Percentiles rank a stretch among this genome's conserved stretches.
Conservation (phyloP, 2,888 invertebrate genomes). For the Chirona hameri region DNA sequence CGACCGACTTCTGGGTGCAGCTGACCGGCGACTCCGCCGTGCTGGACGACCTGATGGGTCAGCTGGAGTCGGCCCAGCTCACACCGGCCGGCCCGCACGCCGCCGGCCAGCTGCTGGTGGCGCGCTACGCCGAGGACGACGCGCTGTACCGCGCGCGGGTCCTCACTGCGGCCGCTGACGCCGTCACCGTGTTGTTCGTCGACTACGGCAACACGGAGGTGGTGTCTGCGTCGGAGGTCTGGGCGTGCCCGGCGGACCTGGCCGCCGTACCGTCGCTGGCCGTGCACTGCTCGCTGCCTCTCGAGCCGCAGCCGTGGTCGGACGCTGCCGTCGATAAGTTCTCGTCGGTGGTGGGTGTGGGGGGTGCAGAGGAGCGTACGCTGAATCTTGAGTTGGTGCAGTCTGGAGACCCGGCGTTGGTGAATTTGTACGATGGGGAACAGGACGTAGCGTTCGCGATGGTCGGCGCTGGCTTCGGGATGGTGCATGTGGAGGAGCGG, state of each 20-base stretch:
- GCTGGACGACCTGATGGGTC: background rate
- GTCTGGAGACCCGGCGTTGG: background rate
- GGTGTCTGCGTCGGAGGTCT: background rate
- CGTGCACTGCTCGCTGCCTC: background rate
- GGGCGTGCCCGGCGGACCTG: background rate
- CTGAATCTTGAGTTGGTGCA: slow-evolving; percentile 1
- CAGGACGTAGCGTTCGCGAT: slow-evolving; percentile 27
- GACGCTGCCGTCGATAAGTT: background rate
- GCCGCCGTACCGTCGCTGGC: background rate
- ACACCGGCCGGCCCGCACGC: background rate
- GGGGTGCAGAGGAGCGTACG: background rate
- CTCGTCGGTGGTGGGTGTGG: background rate
- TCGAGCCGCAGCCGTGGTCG: background rate
- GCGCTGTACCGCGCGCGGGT: slow-evolving; percentile 2
- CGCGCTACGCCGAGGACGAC: background rate
- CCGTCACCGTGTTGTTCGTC: background rate
- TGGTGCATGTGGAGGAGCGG: background rate
- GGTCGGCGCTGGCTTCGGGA: slow-evolving; percentile 28
- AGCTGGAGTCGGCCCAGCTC: background rate
- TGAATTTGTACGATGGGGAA: background rate
- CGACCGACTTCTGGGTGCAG: slow-evolving; percentile 6
- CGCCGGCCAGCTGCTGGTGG: background rate
- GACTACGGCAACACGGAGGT: background rate
- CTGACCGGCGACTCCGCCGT: background rate
- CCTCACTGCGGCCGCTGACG: background rate